Evolutionary conservation across 2,113 vertebrate species (phyloP), one percentile per base, ranked within the genome.

Genomic region (Pelobates fuscus): DNA sequence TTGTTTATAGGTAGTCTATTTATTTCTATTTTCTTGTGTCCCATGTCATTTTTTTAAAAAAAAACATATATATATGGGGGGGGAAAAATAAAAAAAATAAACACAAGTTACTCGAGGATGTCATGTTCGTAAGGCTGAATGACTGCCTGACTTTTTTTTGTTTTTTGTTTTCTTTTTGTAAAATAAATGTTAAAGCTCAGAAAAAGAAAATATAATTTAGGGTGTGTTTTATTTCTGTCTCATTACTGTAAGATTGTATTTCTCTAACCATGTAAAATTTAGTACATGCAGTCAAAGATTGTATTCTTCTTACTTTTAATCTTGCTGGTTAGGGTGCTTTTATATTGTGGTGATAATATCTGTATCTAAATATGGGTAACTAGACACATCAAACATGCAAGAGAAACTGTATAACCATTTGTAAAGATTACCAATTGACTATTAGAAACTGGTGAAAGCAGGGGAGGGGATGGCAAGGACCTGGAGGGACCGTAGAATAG

Each of bases 1-100:
- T n/a, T n/a, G n/a, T 75, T 66, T 75, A 75, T 67, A 75, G n/a
- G 46, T 75, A 75, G 59, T 29, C 63, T 67, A 75, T 75, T 75
- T 75, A 67, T 75, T 75, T 75, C 72, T 67, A 59, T n/a, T 55
- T 55, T 74, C 52, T 75, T 29, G 63, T 75, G 72, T 64, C 63
- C 72, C 24, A 67, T 75, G 72, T 75, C 72, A 10, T 60, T 67
- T 69, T 70, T 74, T 64, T 57, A 57, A 66, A 75, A 41, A 65
- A 21, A 11, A 14, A 59, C 5, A 52, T 30, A 75, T 32, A 75
- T 67, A 59, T 67, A 67, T 29, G 18, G 26, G 10, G 32, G 18
- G 26, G 10, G 32, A 37, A 62, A 30, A 62, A 18, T 20, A 5
- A 62, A 15, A 30, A 52, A 59, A 64, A 73, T 54, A 49, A 67